Conservation (phyloP, 2,113 vertebrate species). For the Athene noctua region DNA sequence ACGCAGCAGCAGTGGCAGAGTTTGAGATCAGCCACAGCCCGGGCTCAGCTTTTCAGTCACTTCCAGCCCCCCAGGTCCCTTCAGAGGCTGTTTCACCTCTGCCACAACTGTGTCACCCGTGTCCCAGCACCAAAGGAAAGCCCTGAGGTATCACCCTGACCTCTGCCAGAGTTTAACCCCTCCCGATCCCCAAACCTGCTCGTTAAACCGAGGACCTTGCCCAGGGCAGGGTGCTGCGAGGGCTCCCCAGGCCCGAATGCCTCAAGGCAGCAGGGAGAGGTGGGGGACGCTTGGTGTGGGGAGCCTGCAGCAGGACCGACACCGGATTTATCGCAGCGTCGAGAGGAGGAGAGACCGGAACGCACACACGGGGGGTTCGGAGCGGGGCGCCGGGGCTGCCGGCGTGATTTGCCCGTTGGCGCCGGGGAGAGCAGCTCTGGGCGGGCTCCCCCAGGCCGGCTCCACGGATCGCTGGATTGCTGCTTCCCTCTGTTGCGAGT, state of each 20-base stretch:
- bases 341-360: background rate
- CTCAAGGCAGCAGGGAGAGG: rapidly evolving
- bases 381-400: background rate
- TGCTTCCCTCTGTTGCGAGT: conserved; percentile 58
- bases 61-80: background rate
- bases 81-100: rapidly evolving
- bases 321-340: background rate
- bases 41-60: background rate
- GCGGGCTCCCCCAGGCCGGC: rapidly evolving
- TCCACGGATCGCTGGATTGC: background rate
- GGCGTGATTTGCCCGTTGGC: background rate
- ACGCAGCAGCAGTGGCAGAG: background rate
- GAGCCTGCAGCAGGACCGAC: rapidly evolving
- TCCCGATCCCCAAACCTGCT: background rate
- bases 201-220: rapidly evolving
- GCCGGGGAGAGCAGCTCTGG: rapidly evolving
- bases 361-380: rapidly evolving
- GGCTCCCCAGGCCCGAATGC: no score
- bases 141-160: rapidly evolving
- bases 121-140: background rate
- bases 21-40: background rate
- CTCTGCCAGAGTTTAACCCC: background rate
- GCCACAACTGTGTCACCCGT: background rate
- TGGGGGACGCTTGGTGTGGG: background rate
- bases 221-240: background rate